These are phyloP conservation scores for Phoebastria nigripes DNA, from an alignment of 2,797 vertebrate genomes.

Conservation along the genomic window DNA sequence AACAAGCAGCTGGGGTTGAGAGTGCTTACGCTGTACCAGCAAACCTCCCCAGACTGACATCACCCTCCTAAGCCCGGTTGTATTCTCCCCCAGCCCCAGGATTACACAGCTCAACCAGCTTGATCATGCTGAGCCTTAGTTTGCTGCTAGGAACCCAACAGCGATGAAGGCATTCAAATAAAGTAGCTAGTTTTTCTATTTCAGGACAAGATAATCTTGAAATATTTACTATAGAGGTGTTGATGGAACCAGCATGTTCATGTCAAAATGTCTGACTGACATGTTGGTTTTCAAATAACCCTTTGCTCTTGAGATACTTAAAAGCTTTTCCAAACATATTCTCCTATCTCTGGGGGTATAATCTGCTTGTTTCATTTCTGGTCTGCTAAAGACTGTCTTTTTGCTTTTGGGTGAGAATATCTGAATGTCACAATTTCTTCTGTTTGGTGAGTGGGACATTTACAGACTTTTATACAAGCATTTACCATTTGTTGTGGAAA, in stretches of 20 bases:
- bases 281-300: neutral
- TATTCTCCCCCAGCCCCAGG: neutral
- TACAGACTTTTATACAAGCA: neutral
- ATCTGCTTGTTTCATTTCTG: conserved; percentile 7
- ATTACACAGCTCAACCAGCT: neutral
- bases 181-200: neutral
- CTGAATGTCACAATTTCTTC: neutral
- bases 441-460: neutral
- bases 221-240: neutral
- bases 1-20: neutral
- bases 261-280: neutral
- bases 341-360: neutral
- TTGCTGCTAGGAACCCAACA: neutral
- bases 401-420: neutral
- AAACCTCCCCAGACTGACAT: neutral
- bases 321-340: neutral
- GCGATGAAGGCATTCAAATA: neutral
- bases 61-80: neutral
- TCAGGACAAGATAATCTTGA: neutral
- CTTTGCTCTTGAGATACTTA: neutral
- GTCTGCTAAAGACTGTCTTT: neutral
- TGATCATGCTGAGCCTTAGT: neutral
- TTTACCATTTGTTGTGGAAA: neutral
- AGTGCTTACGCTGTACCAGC: neutral
- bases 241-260: conserved; percentile 3